Evolutionary conservation across 2,888 invertebrate genomes (phyloP), one percentile per base, ranked within the genome.

Genomic region (Chrysolina americana): DNA sequence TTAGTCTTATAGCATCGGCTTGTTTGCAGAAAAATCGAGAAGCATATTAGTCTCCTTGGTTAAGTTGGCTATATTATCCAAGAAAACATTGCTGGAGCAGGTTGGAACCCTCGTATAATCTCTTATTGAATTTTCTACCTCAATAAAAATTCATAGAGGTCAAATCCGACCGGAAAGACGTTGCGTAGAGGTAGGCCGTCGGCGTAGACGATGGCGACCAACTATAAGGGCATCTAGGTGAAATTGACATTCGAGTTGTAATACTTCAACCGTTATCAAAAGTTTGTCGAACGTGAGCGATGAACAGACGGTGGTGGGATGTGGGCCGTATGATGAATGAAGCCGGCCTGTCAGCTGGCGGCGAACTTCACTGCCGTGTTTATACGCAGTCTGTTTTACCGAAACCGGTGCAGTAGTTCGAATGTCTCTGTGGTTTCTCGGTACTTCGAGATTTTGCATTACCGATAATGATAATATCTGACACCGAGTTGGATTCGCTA

Each of bases 241-340:
- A 83, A 84, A 81, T 84, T 84, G 85, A 85, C 86, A 82, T 84
- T 83, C 82, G 83, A 82, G 84, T 84, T 84, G 84, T 84, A 85
- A 85, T 85, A 85, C 85, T 86, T 86, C 85, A 85, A 86, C 84
- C 85, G 84, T 86, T 86, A 86, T 85, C 85, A 85, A 84, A 85
- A 86, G 84, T 86, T 85, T 85, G 85, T 85, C 85, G 85, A 85
- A 85, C 83, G 84, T 85, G 84, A 83, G 80, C 81, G 83, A 84
- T 83, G 84, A 65, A 65, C 59, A 59, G 59, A 59, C 59, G 59
- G 59, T 84, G 65, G 47, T 17, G 66, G 28, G 48, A 28, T 17
- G 81, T 81, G 79, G 78, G 80, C 80, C 81, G 81, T 80, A 79
- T 76, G 84, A 85, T 85, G 84, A 84, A 85, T 85, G 85, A 83